These are phyloP conservation scores for roundworm (Caenorhabditis elegans) DNA, from an alignment of 1,140 invertebrate species.

Conservation along the genomic window DNA sequence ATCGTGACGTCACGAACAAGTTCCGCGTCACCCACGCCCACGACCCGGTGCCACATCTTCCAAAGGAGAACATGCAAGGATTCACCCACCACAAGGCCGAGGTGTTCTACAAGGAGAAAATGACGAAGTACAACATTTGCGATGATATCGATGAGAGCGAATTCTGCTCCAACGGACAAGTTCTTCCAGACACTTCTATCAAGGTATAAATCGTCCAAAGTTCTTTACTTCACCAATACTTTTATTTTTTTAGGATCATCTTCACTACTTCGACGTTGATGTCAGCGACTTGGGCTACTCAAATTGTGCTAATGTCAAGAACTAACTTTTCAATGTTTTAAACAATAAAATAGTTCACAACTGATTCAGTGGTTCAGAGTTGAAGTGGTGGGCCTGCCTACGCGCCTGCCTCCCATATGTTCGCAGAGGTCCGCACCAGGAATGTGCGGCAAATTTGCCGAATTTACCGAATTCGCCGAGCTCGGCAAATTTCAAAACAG, in stretches of 20 bases:
- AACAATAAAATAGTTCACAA: background rate
- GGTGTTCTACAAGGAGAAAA: conserved; percentile 43
- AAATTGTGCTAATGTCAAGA: conserved; percentile 1
- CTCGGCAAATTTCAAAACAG: no score
- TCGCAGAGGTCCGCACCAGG: no score
- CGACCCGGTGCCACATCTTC: conserved; percentile 45
- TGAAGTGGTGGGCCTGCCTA: no score
- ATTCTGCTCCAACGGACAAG: conserved; percentile 28
- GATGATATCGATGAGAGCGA: conserved; percentile 36
- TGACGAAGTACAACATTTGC: conserved; percentile 23
- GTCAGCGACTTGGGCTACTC: conserved; percentile 38
- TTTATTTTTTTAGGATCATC: conserved; percentile 17
- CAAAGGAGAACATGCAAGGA: conserved; percentile 35
- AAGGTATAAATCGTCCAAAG: no score
- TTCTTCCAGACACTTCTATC: conserved; percentile 32
- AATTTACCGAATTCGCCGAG: no score
- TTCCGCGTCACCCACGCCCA: conserved; percentile 37
- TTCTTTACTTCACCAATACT: no score
- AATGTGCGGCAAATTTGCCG: no score
- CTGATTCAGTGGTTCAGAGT: no score
- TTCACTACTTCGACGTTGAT: conserved; percentile 33
- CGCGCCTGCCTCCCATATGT: no score
- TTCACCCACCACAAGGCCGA: conserved; percentile 45
- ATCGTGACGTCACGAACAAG: conserved; percentile 39
- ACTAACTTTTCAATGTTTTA: background rate